Base-by-base conservation (phyloP, 2,888 invertebrate species). In the Drosophila stalkeri region DNA sequence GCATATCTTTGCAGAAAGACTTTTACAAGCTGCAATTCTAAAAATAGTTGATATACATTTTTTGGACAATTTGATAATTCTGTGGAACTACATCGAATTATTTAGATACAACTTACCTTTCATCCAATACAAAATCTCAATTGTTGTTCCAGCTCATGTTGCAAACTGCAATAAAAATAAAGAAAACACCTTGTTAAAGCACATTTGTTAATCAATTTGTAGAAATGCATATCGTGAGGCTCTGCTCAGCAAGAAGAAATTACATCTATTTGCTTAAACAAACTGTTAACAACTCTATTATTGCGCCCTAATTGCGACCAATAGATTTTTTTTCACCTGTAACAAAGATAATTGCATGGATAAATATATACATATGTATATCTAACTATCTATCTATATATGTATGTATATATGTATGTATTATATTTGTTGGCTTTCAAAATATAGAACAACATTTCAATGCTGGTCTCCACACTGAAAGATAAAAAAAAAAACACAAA, bases 241-340 rank as follows among this genome's bases (percentile, higher is more conserved):
- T 4, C n/a, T 11, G 31, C 31, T n/a, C n/a, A 33, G 11, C 6
- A 2, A 49, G 27, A 9, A 31, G 18, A 51, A 51, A 14, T 51
- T 33, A 33, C 12, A 33, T 12, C 7, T 33, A 33, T 14, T 51
- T 51, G 18, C 68, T 68, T 84, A 86, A 80, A 83, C 70, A 84
- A 64, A 59, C 71, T 77, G 71, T 82, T 70, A 85, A 72, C 80
- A 82, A 47, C 66, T 57, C 33, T 47, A 74, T 82, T 77, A 87
- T 80, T 75, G 37, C 69, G 35, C 63, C 46, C 54, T 52, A 51
- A 80, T 77, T 69, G 27, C 33, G 43, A 51, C 57, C 52, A 61
- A 68, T 66, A n/a, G 33, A 6, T 16, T 14, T 46, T 43, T 18
- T 39, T 27, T 8, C 35, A 57, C 16, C 33, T 64, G 33, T 75